Evolutionary conservation across 2,113 vertebrate species (phyloP).

Genomic region (Tachysurus vachellii): DNA sequence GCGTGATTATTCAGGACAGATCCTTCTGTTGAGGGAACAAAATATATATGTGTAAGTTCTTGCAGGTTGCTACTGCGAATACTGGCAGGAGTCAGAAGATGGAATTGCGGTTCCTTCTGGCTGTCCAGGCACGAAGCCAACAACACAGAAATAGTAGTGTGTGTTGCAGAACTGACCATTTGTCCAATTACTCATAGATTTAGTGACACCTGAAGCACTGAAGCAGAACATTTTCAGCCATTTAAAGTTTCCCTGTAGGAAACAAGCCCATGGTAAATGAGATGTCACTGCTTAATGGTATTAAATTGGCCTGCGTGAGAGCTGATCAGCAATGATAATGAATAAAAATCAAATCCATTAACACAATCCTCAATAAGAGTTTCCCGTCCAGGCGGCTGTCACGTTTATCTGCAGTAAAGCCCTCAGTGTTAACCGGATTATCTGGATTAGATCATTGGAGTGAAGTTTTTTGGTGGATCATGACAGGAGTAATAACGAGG

Average conservation of each 20-base stretch:
- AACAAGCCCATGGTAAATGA: slow-evolving; percentile 19
- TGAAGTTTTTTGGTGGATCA: background rate
- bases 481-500: background rate
- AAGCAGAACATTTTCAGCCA: background rate
- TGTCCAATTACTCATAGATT: slow-evolving; percentile 24
- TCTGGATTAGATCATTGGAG: background rate
- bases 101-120: slow-evolving; percentile 41
- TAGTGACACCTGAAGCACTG: slow-evolving; percentile 2
- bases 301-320: slow-evolving; percentile 24
- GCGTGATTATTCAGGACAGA: slow-evolving; percentile 42
- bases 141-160: background rate
- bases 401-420: background rate
- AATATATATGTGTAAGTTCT: slow-evolving; percentile 31
- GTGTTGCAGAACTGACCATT: background rate
- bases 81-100: slow-evolving; percentile 40
- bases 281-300: slow-evolving; percentile 32
- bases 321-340: slow-evolving; percentile 29
- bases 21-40: slow-evolving; percentile 43
- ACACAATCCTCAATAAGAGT: background rate
- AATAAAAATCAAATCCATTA: slow-evolving; percentile 39
- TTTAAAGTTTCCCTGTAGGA: background rate
- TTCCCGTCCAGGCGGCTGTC: slow-evolving; percentile 14
- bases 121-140: slow-evolving; percentile 40
- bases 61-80: slow-evolving; percentile 41
- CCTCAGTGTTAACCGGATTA: background rate